Percentiles rank a stretch among this genome's conserved stretches.
phyloP scores from a whole-genome alignment of 2,113 vertebrate species.

The Colossoma macropomum region DNA sequence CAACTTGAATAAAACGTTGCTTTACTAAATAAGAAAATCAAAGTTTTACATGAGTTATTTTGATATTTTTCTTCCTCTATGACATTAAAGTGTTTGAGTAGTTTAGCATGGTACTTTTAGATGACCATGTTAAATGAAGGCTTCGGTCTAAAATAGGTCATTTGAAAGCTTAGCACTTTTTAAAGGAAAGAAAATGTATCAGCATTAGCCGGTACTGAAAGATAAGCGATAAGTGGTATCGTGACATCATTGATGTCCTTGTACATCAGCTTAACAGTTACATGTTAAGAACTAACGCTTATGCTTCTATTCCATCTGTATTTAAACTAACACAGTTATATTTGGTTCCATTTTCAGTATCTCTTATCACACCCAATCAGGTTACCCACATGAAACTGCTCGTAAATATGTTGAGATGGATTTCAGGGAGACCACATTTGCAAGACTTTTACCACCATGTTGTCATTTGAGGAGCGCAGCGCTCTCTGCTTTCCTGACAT shows the following conservation, averaged over 20 bases:
- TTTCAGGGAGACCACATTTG: conserved; percentile 74
- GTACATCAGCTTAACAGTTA: too few relatives aligned
- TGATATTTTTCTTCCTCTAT: conserved; percentile 48
- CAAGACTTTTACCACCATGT: conserved; percentile 62
- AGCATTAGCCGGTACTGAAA: too few relatives aligned
- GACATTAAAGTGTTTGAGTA: conserved; percentile 26
- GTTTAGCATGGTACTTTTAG: too few relatives aligned
- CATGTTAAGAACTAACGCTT: conserved; percentile 55
- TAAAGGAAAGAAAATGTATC: too few relatives aligned
- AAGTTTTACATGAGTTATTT: too few relatives aligned
- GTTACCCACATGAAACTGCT: conserved; percentile 76
- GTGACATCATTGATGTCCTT: too few relatives aligned
- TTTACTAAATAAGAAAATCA: too few relatives aligned
- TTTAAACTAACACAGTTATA: conserved; percentile 69
- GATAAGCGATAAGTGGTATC: too few relatives aligned
- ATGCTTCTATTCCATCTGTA: conserved; percentile 66
- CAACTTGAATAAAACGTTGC: too few relatives aligned
- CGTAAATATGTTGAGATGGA: conserved; percentile 80
- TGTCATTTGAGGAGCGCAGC: conserved; percentile 75
- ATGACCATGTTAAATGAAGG: too few relatives aligned
- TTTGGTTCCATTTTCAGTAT: conserved; percentile 73
- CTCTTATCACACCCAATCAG: conserved; percentile 73
- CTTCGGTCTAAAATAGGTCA: too few relatives aligned
- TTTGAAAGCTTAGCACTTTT: too few relatives aligned
- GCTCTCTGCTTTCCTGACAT: conserved; percentile 72